Conservation (phyloP, 2,113 vertebrate genomes). For the Anser brachyrhynchus region DNA sequence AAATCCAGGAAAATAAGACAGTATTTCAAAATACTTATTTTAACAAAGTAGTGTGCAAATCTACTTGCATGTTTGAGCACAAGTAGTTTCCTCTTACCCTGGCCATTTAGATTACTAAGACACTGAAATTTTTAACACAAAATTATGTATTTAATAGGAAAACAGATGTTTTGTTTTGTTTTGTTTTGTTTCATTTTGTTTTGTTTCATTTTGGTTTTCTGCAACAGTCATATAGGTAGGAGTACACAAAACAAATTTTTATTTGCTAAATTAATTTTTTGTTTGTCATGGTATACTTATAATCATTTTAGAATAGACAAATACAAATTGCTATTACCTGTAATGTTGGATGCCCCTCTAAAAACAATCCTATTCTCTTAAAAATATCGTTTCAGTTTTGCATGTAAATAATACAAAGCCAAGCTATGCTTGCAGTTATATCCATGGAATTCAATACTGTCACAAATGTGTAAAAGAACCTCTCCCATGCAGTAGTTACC, state of each 20-base stretch:
- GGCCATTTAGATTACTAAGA: neutral
- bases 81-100: neutral
- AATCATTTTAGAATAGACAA: neutral
- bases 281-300: neutral
- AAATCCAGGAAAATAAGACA: neutral
- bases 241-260: neutral
- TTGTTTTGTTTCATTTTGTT: neutral
- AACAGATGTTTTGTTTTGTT: neutral
- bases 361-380: neutral
- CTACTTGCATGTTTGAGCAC: neutral
- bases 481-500: neutral
- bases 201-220: neutral
- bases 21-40: neutral
- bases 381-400: neutral
- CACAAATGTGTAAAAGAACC: neutral
- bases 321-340: neutral
- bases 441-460: neutral
- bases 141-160: neutral
- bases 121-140: neutral
- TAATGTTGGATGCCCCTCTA: neutral
- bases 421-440: neutral
- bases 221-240: neutral
- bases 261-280: neutral
- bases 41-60: neutral
- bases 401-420: neutral